Base-by-base conservation (phyloP, 2,888 invertebrate genomes). In the Rapana venosa region DNA sequence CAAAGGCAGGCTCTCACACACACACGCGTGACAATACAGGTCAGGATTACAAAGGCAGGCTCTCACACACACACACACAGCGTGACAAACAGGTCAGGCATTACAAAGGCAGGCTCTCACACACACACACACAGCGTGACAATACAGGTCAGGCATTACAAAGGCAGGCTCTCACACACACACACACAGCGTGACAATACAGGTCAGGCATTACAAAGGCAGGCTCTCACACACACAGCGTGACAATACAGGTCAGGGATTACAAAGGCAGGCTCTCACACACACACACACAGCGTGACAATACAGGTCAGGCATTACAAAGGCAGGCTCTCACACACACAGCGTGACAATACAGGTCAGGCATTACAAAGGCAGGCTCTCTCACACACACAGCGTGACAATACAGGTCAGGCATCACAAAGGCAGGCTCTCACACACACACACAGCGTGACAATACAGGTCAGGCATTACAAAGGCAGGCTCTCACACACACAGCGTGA, bases 281-380 rank as follows among this genome's bases (percentile, higher is more conserved):
- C 32, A 35, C 22, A 17, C 83, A 87, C 20, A 56, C 26, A 26
- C 20, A 2, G 15, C 2, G 81, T 81, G 47, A 47, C 8, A n/a
- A n/a, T n/a, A n/a, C 47, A 47, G 47, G 47, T 47, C 47, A 47
- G 47, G 2, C 4, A 47, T 5, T 47, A 47, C 47, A 47, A 47
- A 47, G 47, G 47, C 47, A 47, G 47, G 95, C 77, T 90, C 32
- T 26, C 22, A 17, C 83, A 87, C 20, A 56, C 26, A 26, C 20
- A 2, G 15, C 2, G 81, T 81, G 47, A 47, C 8, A n/a, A n/a
- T n/a, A n/a, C 47, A 47, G 47, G 47, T 47, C 47, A 47, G 47
- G 2, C 4, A 47, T 5, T 47, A 47, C 47, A 47, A 47, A 47
- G 47, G 47, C 47, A 47, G 47, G 47, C 4, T 47, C 77, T 90